These are phyloP conservation scores for Glossophaga mutica DNA, from an alignment of 2,797 vertebrate species.

Conservation along the genomic window DNA sequence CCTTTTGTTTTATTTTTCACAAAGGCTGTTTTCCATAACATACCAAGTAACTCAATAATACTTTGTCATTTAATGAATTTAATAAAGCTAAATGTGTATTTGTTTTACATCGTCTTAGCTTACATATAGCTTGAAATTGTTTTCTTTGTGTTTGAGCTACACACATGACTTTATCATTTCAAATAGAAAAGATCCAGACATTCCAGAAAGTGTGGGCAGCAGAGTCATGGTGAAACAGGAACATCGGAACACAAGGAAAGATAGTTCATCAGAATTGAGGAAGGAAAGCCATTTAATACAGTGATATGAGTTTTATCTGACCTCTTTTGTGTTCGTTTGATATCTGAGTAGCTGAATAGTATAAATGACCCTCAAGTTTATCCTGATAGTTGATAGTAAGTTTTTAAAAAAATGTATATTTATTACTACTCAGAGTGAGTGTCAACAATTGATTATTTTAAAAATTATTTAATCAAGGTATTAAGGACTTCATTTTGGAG, in stretches of 20 bases:
- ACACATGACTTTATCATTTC: conserved; percentile 19
- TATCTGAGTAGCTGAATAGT: background rate
- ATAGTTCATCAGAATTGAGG: background rate
- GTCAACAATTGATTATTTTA: background rate
- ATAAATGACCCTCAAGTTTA: background rate
- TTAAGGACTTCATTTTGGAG: background rate
- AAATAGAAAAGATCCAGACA: background rate
- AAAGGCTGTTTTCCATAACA: background rate
- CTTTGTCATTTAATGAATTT: background rate
- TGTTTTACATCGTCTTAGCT: conserved; percentile 23
- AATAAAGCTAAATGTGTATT: background rate
- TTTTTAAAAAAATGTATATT: background rate
- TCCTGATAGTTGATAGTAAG: background rate
- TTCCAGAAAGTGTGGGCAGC: background rate
- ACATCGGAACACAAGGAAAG: background rate
- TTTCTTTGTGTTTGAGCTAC: conserved; percentile 23
- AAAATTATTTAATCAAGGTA: background rate
- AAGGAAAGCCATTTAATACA: background rate
- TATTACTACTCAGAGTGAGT: background rate
- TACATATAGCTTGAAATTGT: background rate
- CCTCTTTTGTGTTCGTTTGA: conserved; percentile 2
- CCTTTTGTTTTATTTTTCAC: background rate
- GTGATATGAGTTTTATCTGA: background rate
- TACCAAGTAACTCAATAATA: background rate
- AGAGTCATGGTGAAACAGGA: background rate